phyloP scores from a whole-genome alignment of 2,113 vertebrate species.

The Ciconia boyciana region DNA sequence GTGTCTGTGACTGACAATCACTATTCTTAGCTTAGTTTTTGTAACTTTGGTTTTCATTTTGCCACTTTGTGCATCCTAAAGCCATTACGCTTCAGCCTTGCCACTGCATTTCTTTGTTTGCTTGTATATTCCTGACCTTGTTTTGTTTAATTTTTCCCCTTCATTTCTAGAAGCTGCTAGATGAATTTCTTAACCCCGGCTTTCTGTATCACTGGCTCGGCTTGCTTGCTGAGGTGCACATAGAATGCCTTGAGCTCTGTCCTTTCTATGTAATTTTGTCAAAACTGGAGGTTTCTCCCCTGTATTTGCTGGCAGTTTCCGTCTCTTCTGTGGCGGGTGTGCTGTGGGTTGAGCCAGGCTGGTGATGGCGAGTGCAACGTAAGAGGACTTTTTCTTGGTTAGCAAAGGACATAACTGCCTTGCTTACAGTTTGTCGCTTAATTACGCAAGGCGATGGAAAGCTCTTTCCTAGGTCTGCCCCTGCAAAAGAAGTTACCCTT shows the following conservation, averaged over 20 bases:
- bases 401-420: neutral
- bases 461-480: neutral
- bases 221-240: neutral
- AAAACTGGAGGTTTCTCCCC: neutral
- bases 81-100: neutral
- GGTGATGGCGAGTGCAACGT: rapidly evolving
- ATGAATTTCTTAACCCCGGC: neutral
- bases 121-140: neutral
- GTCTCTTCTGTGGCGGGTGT: neutral
- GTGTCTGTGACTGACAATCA: neutral
- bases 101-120: neutral
- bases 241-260: neutral
- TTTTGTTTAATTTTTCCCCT: neutral
- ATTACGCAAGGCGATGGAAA: neutral
- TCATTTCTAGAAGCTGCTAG: neutral
- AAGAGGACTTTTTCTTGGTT: neutral
- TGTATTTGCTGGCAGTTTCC: neutral
- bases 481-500: neutral
- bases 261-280: neutral
- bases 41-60: neutral
- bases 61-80: neutral
- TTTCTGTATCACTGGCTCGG: neutral
- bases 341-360: neutral
- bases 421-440: neutral
- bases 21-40: neutral